Evolutionary conservation across 2,797 vertebrate species (phyloP).

Genomic region (Poliocrania exsul): DNA sequence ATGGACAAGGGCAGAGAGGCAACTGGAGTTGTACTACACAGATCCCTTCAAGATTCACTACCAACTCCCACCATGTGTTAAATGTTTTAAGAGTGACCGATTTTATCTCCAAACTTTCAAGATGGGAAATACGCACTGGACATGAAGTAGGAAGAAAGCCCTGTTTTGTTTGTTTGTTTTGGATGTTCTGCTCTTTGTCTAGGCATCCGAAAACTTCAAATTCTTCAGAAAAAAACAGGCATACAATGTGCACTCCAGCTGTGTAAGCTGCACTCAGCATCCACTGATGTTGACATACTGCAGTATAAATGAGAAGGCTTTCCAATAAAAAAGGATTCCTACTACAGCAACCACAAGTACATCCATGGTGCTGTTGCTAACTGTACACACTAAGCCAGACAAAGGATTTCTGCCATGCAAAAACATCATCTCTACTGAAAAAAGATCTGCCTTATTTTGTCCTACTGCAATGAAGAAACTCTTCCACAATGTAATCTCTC

Average conservation of each 20-base stretch:
- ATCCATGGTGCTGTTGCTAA: background rate
- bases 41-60: background rate
- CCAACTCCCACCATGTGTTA: background rate
- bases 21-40: background rate
- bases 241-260: background rate
- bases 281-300: background rate
- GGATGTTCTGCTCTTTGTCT: background rate
- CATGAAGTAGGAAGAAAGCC: background rate
- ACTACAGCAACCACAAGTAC: background rate
- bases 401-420: background rate
- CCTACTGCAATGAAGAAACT: background rate
- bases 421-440: background rate
- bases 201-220: background rate
- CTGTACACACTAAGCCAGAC: background rate
- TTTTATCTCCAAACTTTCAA: background rate
- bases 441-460: background rate
- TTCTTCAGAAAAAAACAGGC: background rate
- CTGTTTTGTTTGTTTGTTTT: background rate
- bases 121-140: background rate
- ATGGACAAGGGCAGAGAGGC: background rate
- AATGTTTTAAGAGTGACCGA: background rate
- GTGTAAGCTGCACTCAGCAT: background rate
- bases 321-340: background rate
- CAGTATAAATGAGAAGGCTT: background rate
- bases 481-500: background rate